Conservation (phyloP, 1,140 invertebrate species). For the Eufriesea mexicana region DNA sequence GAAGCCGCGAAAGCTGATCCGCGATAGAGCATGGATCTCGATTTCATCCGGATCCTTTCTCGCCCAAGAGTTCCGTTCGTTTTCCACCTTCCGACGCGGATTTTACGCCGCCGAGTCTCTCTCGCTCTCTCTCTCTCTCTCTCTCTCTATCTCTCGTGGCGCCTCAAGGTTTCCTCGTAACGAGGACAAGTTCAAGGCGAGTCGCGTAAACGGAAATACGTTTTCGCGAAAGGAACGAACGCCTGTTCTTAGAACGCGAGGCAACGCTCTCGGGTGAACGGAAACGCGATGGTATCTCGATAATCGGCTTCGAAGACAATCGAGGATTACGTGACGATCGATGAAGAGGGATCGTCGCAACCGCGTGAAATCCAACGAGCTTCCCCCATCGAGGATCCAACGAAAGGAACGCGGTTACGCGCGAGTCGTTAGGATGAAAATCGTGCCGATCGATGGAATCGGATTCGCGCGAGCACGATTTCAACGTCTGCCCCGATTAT, state of each 20-base stretch:
- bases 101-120: background rate
- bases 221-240: background rate
- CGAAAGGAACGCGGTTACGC: background rate
- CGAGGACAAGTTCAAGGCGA: constrained; percentile 62
- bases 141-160: background rate
- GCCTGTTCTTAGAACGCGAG: background rate
- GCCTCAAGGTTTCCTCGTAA: constrained; percentile 6
- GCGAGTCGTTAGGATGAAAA: background rate
- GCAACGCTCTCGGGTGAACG: too few species aligned
- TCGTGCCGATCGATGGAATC: background rate
- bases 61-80: background rate
- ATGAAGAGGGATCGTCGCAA: background rate
- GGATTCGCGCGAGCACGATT: background rate
- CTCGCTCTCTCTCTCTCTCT: background rate
- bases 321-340: background rate
- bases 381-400: too few species aligned
- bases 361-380: background rate
- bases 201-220: constrained; percentile 50
- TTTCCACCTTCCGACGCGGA: background rate
- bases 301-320: background rate
- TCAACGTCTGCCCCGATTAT: background rate
- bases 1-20: background rate
- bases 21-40: background rate
- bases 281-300: background rate
- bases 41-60: background rate